These are phyloP conservation scores for Nesogale talazaci DNA, from an alignment of 2,113 vertebrate genomes.

Conservation along the genomic window DNA sequence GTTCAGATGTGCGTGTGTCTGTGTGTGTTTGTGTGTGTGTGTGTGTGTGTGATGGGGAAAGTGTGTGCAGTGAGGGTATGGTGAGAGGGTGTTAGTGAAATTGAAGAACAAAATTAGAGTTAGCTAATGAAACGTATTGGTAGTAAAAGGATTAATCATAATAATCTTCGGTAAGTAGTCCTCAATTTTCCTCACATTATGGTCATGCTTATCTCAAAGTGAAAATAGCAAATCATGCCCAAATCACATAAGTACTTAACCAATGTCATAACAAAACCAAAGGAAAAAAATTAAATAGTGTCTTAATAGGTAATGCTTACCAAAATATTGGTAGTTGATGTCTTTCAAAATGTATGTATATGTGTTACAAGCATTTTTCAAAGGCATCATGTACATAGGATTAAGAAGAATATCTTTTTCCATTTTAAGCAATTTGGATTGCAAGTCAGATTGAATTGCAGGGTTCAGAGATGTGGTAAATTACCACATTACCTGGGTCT, in stretches of 20 bases:
- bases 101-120: not conserved
- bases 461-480: constrained; percentile 60
- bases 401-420: constrained; percentile 37
- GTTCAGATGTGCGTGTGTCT: not conserved
- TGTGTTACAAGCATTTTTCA: not conserved
- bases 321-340: not conserved
- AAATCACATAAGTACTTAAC: not conserved
- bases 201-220: not conserved
- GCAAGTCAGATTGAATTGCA: constrained; percentile 59
- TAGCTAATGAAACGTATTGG: not conserved
- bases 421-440: constrained; percentile 53
- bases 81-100: not conserved
- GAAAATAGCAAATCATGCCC: not conserved
- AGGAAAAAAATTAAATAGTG: not conserved
- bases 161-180: not conserved
- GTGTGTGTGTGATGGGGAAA: not conserved
- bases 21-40: not conserved
- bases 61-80: not conserved
- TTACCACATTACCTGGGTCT: constrained; percentile 21
- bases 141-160: not conserved
- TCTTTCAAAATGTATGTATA: not conserved
- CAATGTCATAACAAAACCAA: not conserved
- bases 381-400: not conserved
- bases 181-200: not conserved
- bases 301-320: constrained; percentile 34